Evolutionary conservation across 2,888 invertebrate species (phyloP).

Genomic region (Hypsopygia costalis): DNA sequence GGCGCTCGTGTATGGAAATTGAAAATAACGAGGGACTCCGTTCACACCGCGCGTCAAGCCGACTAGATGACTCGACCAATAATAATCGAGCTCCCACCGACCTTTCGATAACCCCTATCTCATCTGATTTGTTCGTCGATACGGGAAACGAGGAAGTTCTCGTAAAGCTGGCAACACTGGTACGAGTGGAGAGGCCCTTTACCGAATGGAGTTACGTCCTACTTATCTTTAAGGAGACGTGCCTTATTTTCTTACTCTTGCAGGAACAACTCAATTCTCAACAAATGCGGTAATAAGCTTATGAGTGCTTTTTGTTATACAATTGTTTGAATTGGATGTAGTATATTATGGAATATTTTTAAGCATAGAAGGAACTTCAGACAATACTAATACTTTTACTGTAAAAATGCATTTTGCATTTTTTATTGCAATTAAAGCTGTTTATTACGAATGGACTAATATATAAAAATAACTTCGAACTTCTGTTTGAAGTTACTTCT

Average conservation of each 20-base stretch:
- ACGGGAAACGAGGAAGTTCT: slow-evolving; percentile 52
- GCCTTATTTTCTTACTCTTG: slow-evolving; percentile 72
- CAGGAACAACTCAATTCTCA: slow-evolving; percentile 62
- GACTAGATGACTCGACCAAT: slow-evolving; percentile 60
- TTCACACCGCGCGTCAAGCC: slow-evolving; percentile 72
- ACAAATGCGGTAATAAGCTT: slow-evolving; percentile 54
- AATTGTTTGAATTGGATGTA: slow-evolving; percentile 16
- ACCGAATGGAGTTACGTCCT: slow-evolving; percentile 77
- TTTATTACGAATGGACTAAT: no score
- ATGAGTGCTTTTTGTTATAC: slow-evolving; percentile 38
- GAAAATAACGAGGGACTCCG: slow-evolving; percentile 77
- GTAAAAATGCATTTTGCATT: no score
- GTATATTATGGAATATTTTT: not conserved
- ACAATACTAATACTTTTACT: no score
- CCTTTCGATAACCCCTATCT: slow-evolving; percentile 56
- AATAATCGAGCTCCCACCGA: slow-evolving; percentile 52
- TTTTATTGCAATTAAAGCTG: no score
- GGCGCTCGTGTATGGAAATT: slow-evolving; percentile 77
- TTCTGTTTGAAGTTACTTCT: no score
- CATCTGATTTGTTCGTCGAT: slow-evolving; percentile 49
- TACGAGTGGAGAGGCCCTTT: slow-evolving; percentile 73
- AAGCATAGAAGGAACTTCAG: no score
- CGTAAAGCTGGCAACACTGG: slow-evolving; percentile 57
- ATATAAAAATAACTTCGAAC: no score
- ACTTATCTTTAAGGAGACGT: slow-evolving; percentile 76